phyloP scores from a whole-genome alignment of 2,797 vertebrate genomes.

The Hozukius guyotensis region DNA sequence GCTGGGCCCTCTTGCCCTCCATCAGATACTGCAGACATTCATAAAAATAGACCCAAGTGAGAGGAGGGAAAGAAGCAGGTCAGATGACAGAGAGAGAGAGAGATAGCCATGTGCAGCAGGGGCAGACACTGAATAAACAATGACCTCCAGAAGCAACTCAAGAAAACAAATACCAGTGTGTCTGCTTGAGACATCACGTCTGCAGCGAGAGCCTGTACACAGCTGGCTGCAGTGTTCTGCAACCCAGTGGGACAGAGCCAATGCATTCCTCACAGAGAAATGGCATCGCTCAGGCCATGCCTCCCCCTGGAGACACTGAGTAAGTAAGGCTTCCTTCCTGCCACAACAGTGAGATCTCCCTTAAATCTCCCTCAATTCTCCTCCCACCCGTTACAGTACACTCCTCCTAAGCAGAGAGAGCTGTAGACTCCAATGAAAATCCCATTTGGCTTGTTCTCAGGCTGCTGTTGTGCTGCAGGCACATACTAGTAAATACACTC shows the following conservation, averaged over 20 bases:
- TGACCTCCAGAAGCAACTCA: conserved; percentile 58
- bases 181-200: conserved; percentile 69
- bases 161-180: conserved; percentile 66
- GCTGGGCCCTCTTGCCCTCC: conserved; percentile 90
- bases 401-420: neutral
- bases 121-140: conserved; percentile 70
- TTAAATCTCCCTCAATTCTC: neutral
- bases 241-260: conserved; percentile 46
- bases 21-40: conserved; percentile 85
- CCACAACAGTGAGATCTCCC: conserved; percentile 49
- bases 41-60: conserved; percentile 63
- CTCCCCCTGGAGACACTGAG: conserved; percentile 43
- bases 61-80: conserved; percentile 27
- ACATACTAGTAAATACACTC: neutral
- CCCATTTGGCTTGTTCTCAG: conserved; percentile 6
- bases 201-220: conserved; percentile 44
- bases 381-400: conserved; percentile 8
- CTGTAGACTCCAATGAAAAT: neutral
- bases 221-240: conserved; percentile 38
- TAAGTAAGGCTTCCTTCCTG: conserved; percentile 56
- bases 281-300: conserved; percentile 34
- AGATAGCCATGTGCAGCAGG: conserved; percentile 32
- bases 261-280: conserved; percentile 63
- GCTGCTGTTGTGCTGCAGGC: neutral
- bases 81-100: conserved; percentile 56